These are phyloP conservation scores for Varecia variegata DNA, from an alignment of 2,797 vertebrate genomes.

Conservation along the genomic window DNA sequence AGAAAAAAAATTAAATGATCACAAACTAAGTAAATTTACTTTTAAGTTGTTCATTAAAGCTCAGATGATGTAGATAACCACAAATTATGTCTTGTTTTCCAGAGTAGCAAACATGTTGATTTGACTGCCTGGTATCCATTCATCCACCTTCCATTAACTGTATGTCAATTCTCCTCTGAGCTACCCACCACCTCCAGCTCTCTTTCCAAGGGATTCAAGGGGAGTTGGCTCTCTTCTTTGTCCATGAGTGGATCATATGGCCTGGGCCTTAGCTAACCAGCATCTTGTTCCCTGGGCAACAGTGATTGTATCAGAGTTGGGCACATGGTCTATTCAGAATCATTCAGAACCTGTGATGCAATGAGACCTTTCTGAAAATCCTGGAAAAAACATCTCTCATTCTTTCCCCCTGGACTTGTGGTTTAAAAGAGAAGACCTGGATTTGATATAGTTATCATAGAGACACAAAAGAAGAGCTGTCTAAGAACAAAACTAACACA, in stretches of 20 bases:
- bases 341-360: background rate
- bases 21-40: background rate
- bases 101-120: background rate
- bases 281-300: background rate
- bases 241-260: background rate
- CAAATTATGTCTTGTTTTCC: background rate
- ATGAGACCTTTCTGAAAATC: background rate
- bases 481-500: background rate
- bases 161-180: background rate
- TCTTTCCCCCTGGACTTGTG: background rate
- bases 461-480: background rate
- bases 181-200: background rate
- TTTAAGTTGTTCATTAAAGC: background rate
- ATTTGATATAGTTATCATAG: background rate
- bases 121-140: background rate
- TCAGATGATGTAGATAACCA: background rate
- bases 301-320: background rate
- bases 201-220: background rate
- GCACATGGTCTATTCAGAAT: background rate
- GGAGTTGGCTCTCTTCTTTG: background rate
- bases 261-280: background rate
- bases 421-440: background rate
- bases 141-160: background rate
- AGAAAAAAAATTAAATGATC: background rate
- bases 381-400: background rate